Evolutionary conservation across 2,888 invertebrate genomes (phyloP).

Genomic region (Nasonovia ribisnigri): DNA sequence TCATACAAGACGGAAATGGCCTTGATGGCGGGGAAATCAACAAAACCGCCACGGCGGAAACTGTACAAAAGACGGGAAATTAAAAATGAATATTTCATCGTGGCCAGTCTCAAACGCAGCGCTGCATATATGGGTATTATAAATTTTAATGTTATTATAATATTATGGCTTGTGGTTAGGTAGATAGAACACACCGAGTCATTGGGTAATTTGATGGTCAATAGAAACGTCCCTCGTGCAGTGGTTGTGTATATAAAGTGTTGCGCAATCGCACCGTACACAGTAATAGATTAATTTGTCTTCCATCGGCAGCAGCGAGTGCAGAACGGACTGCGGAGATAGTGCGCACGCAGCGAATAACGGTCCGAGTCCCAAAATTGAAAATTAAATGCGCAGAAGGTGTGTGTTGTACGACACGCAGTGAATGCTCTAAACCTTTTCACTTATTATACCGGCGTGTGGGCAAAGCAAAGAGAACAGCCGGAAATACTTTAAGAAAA

Average conservation of each 20-base stretch:
- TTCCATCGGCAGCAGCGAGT: background rate
- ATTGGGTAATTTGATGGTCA: background rate
- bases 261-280: background rate
- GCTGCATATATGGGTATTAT: background rate
- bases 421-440: constrained; percentile 29
- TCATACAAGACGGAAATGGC: background rate
- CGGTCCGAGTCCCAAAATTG: background rate
- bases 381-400: constrained; percentile 33
- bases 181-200: background rate
- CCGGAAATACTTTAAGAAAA: constrained; percentile 14
- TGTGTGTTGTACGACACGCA: background rate
- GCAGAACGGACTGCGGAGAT: background rate
- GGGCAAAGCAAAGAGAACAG: constrained; percentile 14
- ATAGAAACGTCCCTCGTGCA: background rate
- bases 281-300: background rate
- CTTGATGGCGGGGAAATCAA: background rate
- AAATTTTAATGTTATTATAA: background rate
- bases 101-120: background rate
- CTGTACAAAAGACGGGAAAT: background rate
- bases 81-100: constrained; percentile 9
- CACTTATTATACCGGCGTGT: constrained; percentile 20
- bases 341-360: background rate
- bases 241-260: background rate
- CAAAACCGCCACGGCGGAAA: background rate
- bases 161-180: background rate